Base-by-base conservation (phyloP, 2,888 invertebrate genomes). In the Serrognathus titanus region DNA sequence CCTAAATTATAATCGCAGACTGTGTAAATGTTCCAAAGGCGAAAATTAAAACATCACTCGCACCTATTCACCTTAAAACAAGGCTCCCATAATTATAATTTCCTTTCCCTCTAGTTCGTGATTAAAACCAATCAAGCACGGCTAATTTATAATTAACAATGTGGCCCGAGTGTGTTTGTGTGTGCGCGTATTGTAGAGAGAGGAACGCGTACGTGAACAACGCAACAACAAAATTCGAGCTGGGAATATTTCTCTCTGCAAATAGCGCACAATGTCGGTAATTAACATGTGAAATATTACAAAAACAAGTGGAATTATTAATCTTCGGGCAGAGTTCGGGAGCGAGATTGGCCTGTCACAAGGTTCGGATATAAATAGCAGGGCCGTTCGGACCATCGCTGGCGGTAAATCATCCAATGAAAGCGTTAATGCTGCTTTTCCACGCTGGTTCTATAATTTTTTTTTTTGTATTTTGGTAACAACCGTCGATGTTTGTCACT, bases 251-350 rank as follows among this genome's bases (percentile, higher is more conserved):
- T 45, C 49, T 41, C 50, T 46, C 65, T 63, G 63, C 66, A 66
- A 68, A 65, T 64, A 63, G 67, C 65, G 53, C 62, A 69, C 70
- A 72, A 71, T 69, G 65, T 59, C 62, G 67, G 71, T 74, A 74
- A 75, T 75, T 75, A 75, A 73, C 74, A 72, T 67, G 72, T 75
- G 75, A 75, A 74, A 73, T 75, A 75, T 75, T 74, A 74, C 71
- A 71, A 74, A 74, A 75, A 74, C 73, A 75, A 75, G 73, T 73
- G 69, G 73, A 75, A 74, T 72, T 75, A 75, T 75, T 74, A 75
- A 75, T 75, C 75, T 74, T 74, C 59, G 60, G 68, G 68, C 66
- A 63, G 59, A 68, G 70, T 72, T 70, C 71, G 71, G 71, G 72
- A 70, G 72, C 72, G 73, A 75, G 73, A 75, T 75, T 75, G 75